These are phyloP conservation scores for Caenorhabditis wallacei DNA, from an alignment of 2,888 invertebrate genomes.

Conservation along the genomic window DNA sequence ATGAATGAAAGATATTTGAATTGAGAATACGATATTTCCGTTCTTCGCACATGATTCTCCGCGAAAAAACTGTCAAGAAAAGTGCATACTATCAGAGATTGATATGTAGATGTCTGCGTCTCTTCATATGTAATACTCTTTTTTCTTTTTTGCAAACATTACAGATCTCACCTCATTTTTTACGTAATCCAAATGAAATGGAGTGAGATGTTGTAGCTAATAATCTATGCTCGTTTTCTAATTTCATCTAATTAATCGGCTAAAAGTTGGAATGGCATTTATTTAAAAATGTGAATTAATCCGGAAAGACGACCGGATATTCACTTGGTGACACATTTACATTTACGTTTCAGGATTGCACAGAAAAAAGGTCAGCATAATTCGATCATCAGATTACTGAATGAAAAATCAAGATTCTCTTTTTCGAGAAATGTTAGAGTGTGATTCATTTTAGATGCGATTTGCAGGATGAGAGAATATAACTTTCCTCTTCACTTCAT, in stretches of 20 bases:
- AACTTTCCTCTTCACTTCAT: neutral
- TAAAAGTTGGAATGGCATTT: conserved; percentile 31
- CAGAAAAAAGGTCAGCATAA: conserved; percentile 31
- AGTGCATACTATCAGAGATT: conserved; percentile 49
- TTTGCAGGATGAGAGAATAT: neutral
- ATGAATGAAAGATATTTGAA: conserved; percentile 10
- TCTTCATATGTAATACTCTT: conserved; percentile 22
- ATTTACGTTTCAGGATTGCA: conserved; percentile 13
- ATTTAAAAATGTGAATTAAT: conserved; percentile 41
- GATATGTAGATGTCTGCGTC: conserved; percentile 24
- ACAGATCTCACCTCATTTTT: conserved; percentile 35
- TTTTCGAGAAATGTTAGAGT: neutral
- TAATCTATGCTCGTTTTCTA: conserved; percentile 25
- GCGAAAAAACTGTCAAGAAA: conserved; percentile 36
- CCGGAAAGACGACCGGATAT: conserved; percentile 37
- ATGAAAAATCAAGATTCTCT: neutral
- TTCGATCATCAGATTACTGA: conserved; percentile 32
- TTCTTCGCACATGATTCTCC: conserved; percentile 34
- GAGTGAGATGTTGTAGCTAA: neutral
- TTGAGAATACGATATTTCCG: conserved; percentile 25
- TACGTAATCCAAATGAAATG: conserved; percentile 8
- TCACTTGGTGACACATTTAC: conserved; percentile 37
- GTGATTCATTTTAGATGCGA: conserved; percentile 3
- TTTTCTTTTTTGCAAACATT: conserved; percentile 22
- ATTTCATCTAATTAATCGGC: conserved; percentile 23